Conservation (phyloP, 2,797 vertebrate species). For the Scomberomorus guttatus region DNA sequence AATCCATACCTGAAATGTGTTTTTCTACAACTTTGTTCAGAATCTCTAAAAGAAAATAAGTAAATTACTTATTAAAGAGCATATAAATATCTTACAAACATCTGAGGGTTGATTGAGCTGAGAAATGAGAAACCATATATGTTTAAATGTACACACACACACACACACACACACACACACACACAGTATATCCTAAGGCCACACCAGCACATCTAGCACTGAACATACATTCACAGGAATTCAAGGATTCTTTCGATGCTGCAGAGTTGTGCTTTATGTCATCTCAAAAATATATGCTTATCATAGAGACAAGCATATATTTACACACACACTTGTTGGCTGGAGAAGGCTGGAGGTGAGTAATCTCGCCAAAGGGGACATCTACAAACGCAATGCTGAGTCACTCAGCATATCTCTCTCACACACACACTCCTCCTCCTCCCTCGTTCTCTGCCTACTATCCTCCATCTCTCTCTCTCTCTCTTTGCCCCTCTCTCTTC, state of each 20-base stretch:
- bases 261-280: slow-evolving; percentile 8
- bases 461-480: neutral
- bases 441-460: neutral
- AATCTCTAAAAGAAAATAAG: neutral
- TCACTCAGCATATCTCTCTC: slow-evolving; percentile 38
- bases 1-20: neutral
- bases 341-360: slow-evolving; percentile 37
- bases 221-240: neutral
- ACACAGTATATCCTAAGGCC: neutral
- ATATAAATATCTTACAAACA: neutral
- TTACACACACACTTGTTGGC: neutral
- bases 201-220: neutral
- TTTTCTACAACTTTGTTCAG: neutral
- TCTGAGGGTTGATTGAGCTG: neutral
- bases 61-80: neutral
- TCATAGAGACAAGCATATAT: neutral
- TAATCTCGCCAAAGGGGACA: slow-evolving; percentile 50
- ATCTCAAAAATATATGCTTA: neutral
- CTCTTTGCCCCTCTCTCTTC: neutral
- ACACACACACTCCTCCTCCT: neutral
- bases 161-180: neutral
- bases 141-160: neutral
- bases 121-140: neutral
- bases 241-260: neutral
- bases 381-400: slow-evolving; percentile 42